Base-by-base conservation (phyloP, 2,113 vertebrate species). In the Budorcas taxicolor region DNA sequence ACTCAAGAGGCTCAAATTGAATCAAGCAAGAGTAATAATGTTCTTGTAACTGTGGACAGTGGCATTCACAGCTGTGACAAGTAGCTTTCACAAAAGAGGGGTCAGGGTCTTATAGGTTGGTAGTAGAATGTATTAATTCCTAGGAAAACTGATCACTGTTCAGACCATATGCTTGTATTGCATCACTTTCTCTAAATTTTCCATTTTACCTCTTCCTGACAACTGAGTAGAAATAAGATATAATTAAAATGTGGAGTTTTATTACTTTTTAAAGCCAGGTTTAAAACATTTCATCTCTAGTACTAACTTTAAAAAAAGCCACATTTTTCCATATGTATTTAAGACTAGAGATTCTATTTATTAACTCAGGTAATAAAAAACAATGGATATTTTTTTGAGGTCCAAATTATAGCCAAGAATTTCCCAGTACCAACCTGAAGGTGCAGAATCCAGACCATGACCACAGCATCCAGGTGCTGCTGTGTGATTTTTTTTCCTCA, bases 201-300 rank as follows among this genome's bases (percentile, higher is more conserved):
- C n/a, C 16, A 82, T 58, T 97, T 97, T 45, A 88, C 81, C 60
- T 84, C 71, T 96, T 52, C 14, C 80, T 47, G 90, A 71, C 84
- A 96, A 91, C 53, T 96, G 52, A 96, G 5, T 8, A 76, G 81
- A 27, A 0, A 52, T 76, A 96, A n/a, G 71, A 17, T 50, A 76
- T 87, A 81, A 97, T 88, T 62, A 84, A 92, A 96, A 50, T 43
- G 17, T 86, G 97, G 88, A 12, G 45, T 97, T 96, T 98, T 80
- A 29, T 97, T 8, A 67, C 36, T 86, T 87, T 97, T 94, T 91
- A 90, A 95, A 97, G 81, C 36, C 76, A 1, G 86, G 83, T 96
- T 96, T 97, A 57, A 97, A 81, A 90, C 4, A 47, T 64, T 96
- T 97, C 45, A 47, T 97, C 23, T 98, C 92, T 94, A 55, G 21